Base-by-base conservation (phyloP, 2,797 vertebrate genomes). In the Enteromius mattozi region DNA sequence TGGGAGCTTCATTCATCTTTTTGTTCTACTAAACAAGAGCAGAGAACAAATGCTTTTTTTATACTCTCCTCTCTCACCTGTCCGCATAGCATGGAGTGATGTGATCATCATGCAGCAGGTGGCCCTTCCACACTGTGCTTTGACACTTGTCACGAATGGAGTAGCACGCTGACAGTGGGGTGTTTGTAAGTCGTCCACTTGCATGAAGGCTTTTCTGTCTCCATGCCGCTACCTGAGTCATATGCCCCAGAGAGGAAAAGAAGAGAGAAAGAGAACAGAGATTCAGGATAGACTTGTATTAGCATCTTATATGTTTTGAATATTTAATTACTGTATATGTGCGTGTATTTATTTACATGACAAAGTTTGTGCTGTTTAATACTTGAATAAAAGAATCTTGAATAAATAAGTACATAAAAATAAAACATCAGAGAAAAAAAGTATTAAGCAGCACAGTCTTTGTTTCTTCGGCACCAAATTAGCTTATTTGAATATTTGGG, bases 81-180 rank as follows among this genome's bases (percentile, higher is more conserved):
- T 65, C 40, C 24, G 2, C 42, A 24, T 80, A 14, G 10, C n/a
- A 72, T 65, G 79, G 68, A 81, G 78, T 61, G 51, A 85, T 78
- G 65, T 61, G 80, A 81, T 87, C 74, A 68, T 85, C 42, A 82
- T 80, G 75, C 45, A 82, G 74, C 72, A 63, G 27, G 79, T 77
- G 63, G 76, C 72, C 74, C 35, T 21, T 65, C 54, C 21, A 40
- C 78, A 69, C 45, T 51, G 79, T 42, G 78, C 45, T 72, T 81
- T 78, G 71, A 70, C 68, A 72, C 85, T 66, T 42, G 70, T 86
- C 51, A 80, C 30, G 37, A 83, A 76, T 82, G 45, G 71, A 51
- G 78, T 78, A 66, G 42, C 35, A 14, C 24, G 17, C 35, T 81
- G 54, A 69, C 84, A 78, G 85, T 21, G 35, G 61, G 82, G 63